Conservation (phyloP, 2,888 invertebrate species). For the Dorcus hopei region DNA sequence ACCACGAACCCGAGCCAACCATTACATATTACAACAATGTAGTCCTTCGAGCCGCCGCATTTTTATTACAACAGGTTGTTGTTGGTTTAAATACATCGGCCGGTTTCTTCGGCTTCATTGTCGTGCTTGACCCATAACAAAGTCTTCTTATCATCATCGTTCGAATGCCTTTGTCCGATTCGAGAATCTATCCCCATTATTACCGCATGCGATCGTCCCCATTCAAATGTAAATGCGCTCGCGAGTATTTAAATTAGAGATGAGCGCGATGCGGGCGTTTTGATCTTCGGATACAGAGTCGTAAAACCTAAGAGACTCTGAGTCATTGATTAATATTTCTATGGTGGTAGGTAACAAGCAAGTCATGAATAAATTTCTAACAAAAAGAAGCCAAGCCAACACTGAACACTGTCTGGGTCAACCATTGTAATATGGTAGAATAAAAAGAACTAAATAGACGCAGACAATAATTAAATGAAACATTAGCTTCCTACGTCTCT, state of each 20-base stretch:
- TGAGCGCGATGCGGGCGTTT: background rate
- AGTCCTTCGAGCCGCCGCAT: too few species aligned
- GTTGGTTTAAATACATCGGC: too few species aligned
- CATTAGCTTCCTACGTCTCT: too few species aligned
- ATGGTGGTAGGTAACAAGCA: background rate
- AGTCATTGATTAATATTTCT: background rate
- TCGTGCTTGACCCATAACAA: background rate
- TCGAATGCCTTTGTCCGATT: slow-evolving; percentile 8
- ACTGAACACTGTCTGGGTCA: background rate
- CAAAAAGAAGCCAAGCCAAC: background rate
- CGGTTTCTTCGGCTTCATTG: too few species aligned
- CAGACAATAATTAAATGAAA: too few species aligned
- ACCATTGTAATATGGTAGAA: too few species aligned
- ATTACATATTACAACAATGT: too few species aligned
- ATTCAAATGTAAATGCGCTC: slow-evolving; percentile 13
- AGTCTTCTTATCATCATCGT: slow-evolving; percentile 4
- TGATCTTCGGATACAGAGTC: too few species aligned
- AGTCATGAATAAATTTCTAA: background rate
- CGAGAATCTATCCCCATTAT: too few species aligned
- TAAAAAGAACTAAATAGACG: background rate
- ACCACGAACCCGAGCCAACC: too few species aligned
- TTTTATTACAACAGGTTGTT: too few species aligned
- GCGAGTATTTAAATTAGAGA: slow-evolving; percentile 5
- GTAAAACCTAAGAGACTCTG: too few species aligned
- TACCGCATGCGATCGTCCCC: background rate